These are phyloP conservation scores for Melanaphis sacchari DNA, from an alignment of 1,140 invertebrate genomes.

Conservation along the genomic window DNA sequence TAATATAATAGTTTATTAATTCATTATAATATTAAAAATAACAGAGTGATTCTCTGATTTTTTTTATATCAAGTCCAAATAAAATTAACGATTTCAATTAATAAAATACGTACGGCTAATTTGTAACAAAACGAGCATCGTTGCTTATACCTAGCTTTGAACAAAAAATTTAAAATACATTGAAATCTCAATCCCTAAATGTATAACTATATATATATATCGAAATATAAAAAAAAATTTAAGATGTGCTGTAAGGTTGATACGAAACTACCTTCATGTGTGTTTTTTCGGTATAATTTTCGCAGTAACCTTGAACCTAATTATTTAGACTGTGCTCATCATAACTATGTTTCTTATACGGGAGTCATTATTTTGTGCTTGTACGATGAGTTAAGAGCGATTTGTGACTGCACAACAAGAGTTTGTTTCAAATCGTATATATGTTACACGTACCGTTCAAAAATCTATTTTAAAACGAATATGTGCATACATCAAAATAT, in stretches of 20 bases:
- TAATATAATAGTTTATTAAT: too few species aligned
- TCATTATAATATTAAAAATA: too few species aligned
- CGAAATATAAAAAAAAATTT: neutral
- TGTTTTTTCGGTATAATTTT: neutral
- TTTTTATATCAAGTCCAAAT: too few species aligned
- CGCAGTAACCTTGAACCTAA: neutral
- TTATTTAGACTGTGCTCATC: neutral
- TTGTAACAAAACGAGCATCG: neutral
- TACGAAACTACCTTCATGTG: neutral
- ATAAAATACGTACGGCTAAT: neutral
- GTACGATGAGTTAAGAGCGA: neutral
- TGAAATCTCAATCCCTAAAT: neutral
- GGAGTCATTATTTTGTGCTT: neutral
- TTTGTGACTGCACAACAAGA: neutral
- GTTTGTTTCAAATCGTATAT: neutral
- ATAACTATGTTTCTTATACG: neutral
- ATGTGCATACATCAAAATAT: neutral
- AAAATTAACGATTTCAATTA: neutral
- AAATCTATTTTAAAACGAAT: neutral
- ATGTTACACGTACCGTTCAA: too few species aligned
- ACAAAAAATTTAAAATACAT: too few species aligned
- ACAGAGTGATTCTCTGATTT: too few species aligned
- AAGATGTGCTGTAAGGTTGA: neutral
- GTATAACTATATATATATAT: neutral
- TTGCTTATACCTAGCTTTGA: too few species aligned